These are phyloP conservation scores for Anoplophora glabripennis DNA, from an alignment of 1,140 invertebrate genomes.

Conservation along the genomic window DNA sequence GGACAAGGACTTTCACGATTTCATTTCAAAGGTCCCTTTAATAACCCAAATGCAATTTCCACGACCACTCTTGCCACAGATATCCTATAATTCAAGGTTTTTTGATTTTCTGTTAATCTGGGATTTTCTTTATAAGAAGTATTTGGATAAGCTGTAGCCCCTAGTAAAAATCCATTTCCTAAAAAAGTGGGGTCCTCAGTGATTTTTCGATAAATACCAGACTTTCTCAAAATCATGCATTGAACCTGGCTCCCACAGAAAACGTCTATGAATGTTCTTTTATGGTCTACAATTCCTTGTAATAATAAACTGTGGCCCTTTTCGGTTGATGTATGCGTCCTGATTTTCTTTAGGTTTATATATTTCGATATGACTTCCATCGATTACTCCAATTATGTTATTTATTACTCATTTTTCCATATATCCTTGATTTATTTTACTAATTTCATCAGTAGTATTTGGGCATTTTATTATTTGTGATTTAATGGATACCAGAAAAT, in stretches of 20 bases:
- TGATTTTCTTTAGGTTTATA: slow-evolving; percentile 19
- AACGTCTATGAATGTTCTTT: slow-evolving; percentile 31
- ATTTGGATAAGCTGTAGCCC: slow-evolving; percentile 34
- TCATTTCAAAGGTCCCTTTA: too few species aligned
- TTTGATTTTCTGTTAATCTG: too few species aligned
- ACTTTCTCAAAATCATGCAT: slow-evolving; percentile 29
- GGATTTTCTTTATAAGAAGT: too few species aligned
- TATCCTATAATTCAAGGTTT: too few species aligned
- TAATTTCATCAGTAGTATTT: too few species aligned
- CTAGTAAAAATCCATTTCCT: slow-evolving; percentile 27
- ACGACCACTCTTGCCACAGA: too few species aligned
- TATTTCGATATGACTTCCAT: slow-evolving; percentile 31
- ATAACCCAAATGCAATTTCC: too few species aligned
- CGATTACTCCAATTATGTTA: slow-evolving; percentile 27
- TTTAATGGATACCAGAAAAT: too few species aligned
- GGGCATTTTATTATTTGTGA: too few species aligned
- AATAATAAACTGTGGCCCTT: slow-evolving; percentile 30
- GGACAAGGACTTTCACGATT: too few species aligned
- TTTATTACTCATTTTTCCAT: too few species aligned
- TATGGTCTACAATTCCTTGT: slow-evolving; percentile 29
- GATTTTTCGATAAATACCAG: slow-evolving; percentile 16
- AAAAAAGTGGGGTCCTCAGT: slow-evolving; percentile 12
- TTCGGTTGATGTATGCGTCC: slow-evolving; percentile 31
- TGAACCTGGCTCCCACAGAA: slow-evolving; percentile 24
- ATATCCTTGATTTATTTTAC: too few species aligned